Evolutionary conservation across 2,797 vertebrate species (phyloP).

Genomic region (Fratercula arctica): DNA sequence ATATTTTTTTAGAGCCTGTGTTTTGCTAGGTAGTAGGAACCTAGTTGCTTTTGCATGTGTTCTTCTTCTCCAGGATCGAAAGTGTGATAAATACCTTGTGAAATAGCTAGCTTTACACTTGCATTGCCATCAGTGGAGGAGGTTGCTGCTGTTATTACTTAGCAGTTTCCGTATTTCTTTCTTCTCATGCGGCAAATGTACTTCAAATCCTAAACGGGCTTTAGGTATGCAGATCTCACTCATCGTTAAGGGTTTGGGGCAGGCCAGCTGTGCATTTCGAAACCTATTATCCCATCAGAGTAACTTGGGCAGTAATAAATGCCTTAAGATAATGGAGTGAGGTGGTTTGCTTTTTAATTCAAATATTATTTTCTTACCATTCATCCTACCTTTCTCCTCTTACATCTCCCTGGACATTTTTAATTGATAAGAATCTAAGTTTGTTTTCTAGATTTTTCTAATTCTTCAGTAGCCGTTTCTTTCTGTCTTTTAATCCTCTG

Average conservation of each 20-base stretch:
- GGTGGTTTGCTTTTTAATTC: not conserved
- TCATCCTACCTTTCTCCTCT: not conserved
- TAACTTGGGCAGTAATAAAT: too few relatives aligned
- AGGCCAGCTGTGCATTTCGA: not conserved
- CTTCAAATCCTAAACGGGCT: not conserved
- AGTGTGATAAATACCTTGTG: not conserved
- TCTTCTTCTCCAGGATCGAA: not conserved
- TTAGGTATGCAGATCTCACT: fast-evolving
- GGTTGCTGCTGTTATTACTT: not conserved
- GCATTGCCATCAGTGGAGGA: not conserved
- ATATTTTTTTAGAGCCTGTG: not conserved
- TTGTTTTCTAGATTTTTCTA: not conserved
- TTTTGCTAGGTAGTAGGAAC: not conserved
- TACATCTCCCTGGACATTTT: not conserved
- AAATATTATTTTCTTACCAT: not conserved
- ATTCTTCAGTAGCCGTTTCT: not conserved
- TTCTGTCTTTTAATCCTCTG: not conserved
- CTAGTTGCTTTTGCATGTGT: not conserved
- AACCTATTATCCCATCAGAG: not conserved
- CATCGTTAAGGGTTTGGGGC: not conserved
- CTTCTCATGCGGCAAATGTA: not conserved
- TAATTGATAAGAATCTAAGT: not conserved
- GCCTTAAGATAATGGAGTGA: not conserved
- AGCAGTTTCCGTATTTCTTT: not conserved
- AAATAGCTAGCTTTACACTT: not conserved